Percentiles rank a stretch among this genome's conserved stretches.
Evolutionary conservation across 1,140 invertebrate genomes (phyloP).

Genomic region (Diachasmimorpha longicaudata): DNA sequence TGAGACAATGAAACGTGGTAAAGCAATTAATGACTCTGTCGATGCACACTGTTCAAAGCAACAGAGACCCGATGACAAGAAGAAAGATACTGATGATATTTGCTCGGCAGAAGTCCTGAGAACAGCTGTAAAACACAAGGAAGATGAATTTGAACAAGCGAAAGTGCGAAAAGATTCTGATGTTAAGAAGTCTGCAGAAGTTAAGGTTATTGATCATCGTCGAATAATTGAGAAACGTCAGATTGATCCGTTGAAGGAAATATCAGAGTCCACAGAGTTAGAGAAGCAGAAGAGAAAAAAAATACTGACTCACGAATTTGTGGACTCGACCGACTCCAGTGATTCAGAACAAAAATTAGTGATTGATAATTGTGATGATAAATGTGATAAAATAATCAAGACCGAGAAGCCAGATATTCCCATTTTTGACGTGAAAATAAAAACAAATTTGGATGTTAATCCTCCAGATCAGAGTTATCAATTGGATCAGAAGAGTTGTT

Average conservation of each 20-base stretch:
- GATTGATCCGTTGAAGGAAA: slow-evolving; percentile 30
- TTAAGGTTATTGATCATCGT: slow-evolving; percentile 34
- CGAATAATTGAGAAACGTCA: slow-evolving; percentile 37
- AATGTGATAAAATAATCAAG: slow-evolving; percentile 39
- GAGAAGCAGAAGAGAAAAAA: slow-evolving; percentile 55
- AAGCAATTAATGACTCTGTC: background rate
- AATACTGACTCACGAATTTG: slow-evolving; percentile 56
- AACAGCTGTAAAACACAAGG: slow-evolving; percentile 38
- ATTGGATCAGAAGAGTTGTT: slow-evolving; percentile 19
- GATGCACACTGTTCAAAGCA: background rate
- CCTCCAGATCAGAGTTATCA: slow-evolving; percentile 18
- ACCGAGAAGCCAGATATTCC: slow-evolving; percentile 11
- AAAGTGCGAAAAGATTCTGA: slow-evolving; percentile 43
- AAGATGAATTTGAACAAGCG: slow-evolving; percentile 41
- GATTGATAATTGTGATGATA: slow-evolving; percentile 61
- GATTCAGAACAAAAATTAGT: slow-evolving; percentile 74
- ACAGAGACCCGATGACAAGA: background rate
- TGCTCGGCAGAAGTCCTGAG: slow-evolving; percentile 12
- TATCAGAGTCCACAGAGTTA: slow-evolving; percentile 41
- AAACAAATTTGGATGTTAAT: slow-evolving; percentile 34
- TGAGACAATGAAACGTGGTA: too few species aligned
- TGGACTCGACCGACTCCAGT: slow-evolving; percentile 71
- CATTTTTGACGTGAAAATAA: slow-evolving; percentile 42
- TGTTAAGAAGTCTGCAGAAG: slow-evolving; percentile 38
- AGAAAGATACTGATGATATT: slow-evolving; percentile 23